phyloP scores from a whole-genome alignment of 2,888 invertebrate species.

The Acleris emargana region DNA sequence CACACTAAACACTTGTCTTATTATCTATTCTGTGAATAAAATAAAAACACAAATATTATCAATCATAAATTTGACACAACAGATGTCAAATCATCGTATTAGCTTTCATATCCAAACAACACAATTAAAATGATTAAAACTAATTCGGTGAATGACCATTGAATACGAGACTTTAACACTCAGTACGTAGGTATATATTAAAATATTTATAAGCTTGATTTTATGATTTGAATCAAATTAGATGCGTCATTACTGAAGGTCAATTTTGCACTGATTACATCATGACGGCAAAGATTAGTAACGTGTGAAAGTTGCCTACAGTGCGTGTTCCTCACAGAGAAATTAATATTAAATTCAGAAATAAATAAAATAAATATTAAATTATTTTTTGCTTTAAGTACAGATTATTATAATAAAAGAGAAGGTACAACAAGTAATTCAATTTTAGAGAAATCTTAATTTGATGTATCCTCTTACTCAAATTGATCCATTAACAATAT shows the following conservation, averaged over 20 bases:
- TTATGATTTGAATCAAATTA: constrained; percentile 8
- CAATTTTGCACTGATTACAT: constrained; percentile 18
- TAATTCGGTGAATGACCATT: neutral
- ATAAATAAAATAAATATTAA: no score
- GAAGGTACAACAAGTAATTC: no score
- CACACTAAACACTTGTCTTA: no score
- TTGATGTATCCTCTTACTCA: no score
- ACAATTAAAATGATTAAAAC: neutral
- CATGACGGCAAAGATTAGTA: constrained; percentile 15
- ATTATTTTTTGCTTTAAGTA: no score
- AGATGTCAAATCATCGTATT: neutral
- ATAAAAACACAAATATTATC: neutral
- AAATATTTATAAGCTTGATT: constrained; percentile 5
- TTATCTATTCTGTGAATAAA: no score
- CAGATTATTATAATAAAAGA: no score
- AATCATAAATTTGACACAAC: neutral
- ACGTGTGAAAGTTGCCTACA: constrained; percentile 1
- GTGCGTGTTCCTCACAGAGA: neutral
- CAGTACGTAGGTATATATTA: neutral
- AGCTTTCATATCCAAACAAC: neutral
- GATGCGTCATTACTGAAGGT: constrained; percentile 26
- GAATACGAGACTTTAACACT: neutral
- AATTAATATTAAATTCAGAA: neutral
- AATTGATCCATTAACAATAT: no score
- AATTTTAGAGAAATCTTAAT: no score